Evolutionary conservation across 1,140 invertebrate genomes (phyloP), one percentile per base, ranked within the genome.

Genomic region (Aradophagus sp.): DNA sequence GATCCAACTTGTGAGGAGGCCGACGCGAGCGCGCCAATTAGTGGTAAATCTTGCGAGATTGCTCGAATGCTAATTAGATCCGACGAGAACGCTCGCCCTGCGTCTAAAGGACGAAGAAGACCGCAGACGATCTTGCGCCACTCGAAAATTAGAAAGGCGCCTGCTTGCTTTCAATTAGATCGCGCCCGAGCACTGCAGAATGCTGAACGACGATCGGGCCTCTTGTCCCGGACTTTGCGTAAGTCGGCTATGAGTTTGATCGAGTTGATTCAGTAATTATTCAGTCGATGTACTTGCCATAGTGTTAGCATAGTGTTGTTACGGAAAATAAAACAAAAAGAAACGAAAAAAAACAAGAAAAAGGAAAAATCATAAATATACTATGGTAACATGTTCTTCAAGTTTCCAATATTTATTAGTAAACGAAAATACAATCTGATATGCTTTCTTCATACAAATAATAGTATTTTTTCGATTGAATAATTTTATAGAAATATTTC

Each of bases 141-240:
- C 29, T 55, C 58, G 66, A 75, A 77, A 77, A 77, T 77, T 75
- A 73, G 75, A 77, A 77, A 77, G 75, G 75, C 71, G 50, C 39
- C 55, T 56, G 52, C 16, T 45, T 62, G 47, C 58, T 62, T 63
- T 56, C 65, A 70, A 73, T 76, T 70, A 66, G 65, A 74, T 74
- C 72, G 59, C 45, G 48, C 48, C 36, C 41, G 41, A 53, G 48
- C 31, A 36, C 12, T 42, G 20, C 27, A 26, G 19, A 19, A 42
- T 20, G 38, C n/a, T 42, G 38, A 10, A 42, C 15, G 38, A 42
- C 10, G 16, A n/a, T n/a, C 14, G 34, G 16, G 7, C 7, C 20
- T 4, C 20, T 23, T 23, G n/a, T 27, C n/a, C 38, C 45, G 2
- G n/a, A 36, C 36, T 53, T 53, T 29, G 48, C 36, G 36, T 32